These are phyloP conservation scores for Choreutis nemorana DNA, from an alignment of 2,888 invertebrate genomes.

Conservation along the genomic window DNA sequence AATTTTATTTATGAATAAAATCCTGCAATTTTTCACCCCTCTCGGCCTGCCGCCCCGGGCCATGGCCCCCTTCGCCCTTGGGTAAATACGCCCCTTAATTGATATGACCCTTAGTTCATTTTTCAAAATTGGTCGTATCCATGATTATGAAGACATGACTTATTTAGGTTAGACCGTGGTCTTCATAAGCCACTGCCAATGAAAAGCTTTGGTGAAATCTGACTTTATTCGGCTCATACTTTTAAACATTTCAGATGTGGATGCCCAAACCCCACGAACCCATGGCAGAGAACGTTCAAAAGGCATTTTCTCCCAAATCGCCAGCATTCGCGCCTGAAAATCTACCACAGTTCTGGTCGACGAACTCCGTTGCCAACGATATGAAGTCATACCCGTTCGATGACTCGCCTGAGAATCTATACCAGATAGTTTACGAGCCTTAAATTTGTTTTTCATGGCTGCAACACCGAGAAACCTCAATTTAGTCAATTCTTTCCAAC, in stretches of 20 bases:
- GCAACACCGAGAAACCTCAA: conserved; percentile 15
- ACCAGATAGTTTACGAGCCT: conserved; percentile 18
- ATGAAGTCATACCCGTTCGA: conserved; percentile 25
- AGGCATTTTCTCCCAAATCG: conserved; percentile 16
- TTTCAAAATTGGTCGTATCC: no score
- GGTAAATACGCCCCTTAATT: no score
- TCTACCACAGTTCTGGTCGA: conserved; percentile 16
- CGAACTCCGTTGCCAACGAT: conserved; percentile 21
- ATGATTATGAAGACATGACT: no score
- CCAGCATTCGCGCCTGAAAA: conserved; percentile 25
- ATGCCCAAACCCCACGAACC: conserved; percentile 15
- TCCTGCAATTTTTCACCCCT: no score
- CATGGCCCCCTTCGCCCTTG: no score
- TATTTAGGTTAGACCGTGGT: no score
- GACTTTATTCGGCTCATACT: no score
- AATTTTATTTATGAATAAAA: no score
- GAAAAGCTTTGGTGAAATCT: no score
- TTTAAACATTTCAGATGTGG: conserved; percentile 26
- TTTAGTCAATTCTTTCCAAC: background rate
- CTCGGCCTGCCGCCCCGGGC: no score
- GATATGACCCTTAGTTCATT: no score
- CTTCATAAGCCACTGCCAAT: no score
- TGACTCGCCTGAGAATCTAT: conserved; percentile 25
- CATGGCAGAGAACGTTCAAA: conserved; percentile 16
- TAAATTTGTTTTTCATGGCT: conserved; percentile 14